phyloP scores from a whole-genome alignment of 2,797 vertebrate genomes.

The Sebastolobus alascanus region DNA sequence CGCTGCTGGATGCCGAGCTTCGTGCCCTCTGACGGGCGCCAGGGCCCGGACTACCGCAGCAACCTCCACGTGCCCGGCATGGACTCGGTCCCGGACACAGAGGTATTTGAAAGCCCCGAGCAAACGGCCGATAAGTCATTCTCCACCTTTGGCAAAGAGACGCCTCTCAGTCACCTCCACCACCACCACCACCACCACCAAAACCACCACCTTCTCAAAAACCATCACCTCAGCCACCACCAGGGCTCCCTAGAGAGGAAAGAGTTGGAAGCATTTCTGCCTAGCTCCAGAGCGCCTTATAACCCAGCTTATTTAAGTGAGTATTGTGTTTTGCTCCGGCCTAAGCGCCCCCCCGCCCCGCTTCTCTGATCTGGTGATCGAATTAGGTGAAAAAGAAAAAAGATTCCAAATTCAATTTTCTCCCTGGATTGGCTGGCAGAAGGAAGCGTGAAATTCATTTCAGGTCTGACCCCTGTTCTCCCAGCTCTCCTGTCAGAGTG shows the following conservation, averaged over 20 bases:
- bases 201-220: conserved; percentile 33
- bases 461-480: conserved; percentile 46
- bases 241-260: conserved; percentile 88
- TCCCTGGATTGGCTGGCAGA: conserved; percentile 39
- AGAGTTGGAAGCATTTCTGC: conserved; percentile 95
- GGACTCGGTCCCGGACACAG: conserved; percentile 98
- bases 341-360: background rate
- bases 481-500: conserved; percentile 53
- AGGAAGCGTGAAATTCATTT: conserved; percentile 57
- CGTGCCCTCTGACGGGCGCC: conserved; percentile 92
- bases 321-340: conserved; percentile 80
- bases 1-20: conserved; percentile 99
- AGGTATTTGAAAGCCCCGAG: conserved; percentile 88
- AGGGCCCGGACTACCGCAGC: conserved; percentile 97
- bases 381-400: conserved; percentile 37
- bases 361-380: conserved; percentile 57
- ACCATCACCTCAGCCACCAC: conserved; percentile 57
- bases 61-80: conserved; percentile 99
- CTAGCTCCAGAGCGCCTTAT: conserved; percentile 93
- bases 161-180: conserved; percentile 73
- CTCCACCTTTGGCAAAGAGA: conserved; percentile 97
- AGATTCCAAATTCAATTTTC: conserved; percentile 58
- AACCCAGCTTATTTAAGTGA: conserved; percentile 96
- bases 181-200: conserved; percentile 47
- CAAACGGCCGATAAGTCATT: conserved; percentile 90